phyloP scores from a whole-genome alignment of 2,797 vertebrate species.

The Philypnodon macrostomus region DNA sequence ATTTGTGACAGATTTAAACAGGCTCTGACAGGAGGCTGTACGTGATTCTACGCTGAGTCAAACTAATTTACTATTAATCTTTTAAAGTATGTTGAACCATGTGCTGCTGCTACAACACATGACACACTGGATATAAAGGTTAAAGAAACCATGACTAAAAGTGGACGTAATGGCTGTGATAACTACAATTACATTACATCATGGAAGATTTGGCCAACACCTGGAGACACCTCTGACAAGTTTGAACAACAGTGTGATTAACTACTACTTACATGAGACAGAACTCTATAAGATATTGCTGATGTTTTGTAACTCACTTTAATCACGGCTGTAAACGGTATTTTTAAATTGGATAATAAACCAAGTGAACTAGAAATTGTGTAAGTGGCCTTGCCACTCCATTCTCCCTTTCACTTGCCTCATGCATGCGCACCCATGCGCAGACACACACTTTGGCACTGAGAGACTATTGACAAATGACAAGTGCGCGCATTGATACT shows the following conservation, averaged over 20 bases:
- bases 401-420: conserved; percentile 32
- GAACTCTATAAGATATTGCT: too few species aligned
- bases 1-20: conserved; percentile 6
- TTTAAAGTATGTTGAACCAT: neutral
- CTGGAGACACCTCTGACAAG: conserved; percentile 21
- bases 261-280: too few species aligned
- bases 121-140: too few species aligned
- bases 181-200: conserved; percentile 36
- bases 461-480: conserved; percentile 38
- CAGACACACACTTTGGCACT: neutral
- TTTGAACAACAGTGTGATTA: neutral
- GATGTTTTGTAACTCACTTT: too few species aligned
- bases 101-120: too few species aligned
- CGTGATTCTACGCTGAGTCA: neutral
- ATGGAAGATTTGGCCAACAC: conserved; percentile 50
- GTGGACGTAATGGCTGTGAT: neutral
- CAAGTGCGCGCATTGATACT: conserved; percentile 27
- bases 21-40: too few species aligned
- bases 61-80: neutral
- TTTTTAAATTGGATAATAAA: too few species aligned
- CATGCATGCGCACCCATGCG: conserved; percentile 7
- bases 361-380: neutral
- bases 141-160: too few species aligned
- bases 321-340: too few species aligned
- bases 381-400: neutral